Evolutionary conservation across 2,113 vertebrate genomes (phyloP).

Genomic region (Aplodontia rufa): DNA sequence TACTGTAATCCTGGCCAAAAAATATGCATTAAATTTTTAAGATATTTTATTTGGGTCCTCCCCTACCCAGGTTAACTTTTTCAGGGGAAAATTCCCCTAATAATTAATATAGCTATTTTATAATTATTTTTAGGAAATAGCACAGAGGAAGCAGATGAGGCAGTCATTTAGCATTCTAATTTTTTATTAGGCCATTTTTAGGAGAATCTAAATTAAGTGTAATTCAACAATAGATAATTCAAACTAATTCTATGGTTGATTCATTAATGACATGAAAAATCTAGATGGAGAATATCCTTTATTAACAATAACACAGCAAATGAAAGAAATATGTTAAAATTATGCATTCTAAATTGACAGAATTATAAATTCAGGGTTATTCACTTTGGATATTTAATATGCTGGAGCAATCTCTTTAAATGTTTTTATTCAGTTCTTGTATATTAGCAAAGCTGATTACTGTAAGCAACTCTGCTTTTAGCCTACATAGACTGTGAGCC

Average conservation of each 20-base stretch:
- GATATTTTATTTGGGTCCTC: neutral
- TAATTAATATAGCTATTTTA: neutral
- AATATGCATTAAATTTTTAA: neutral
- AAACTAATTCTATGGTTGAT: slow-evolving; percentile 48
- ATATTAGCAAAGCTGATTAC: slow-evolving; percentile 11
- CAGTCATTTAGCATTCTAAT: slow-evolving; percentile 36
- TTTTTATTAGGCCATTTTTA: slow-evolving; percentile 55
- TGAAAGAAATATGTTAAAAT: slow-evolving; percentile 53
- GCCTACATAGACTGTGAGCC: neutral
- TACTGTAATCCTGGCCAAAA: neutral
- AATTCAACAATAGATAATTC: slow-evolving; percentile 50
- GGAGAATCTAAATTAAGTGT: slow-evolving; percentile 50
- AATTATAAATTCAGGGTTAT: slow-evolving; percentile 19
- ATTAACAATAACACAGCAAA: slow-evolving; percentile 43
- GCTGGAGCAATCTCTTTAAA: neutral
- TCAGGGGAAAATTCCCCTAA: neutral
- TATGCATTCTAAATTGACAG: slow-evolving; percentile 55
- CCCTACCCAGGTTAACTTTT: neutral
- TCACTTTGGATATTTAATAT: slow-evolving; percentile 61
- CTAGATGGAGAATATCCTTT: neutral
- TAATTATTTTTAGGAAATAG: slow-evolving; percentile 36
- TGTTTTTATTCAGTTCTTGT: neutral
- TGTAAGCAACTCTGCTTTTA: neutral
- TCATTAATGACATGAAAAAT: slow-evolving; percentile 54
- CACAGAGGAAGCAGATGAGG: slow-evolving; percentile 30